Conservation (phyloP, 2,888 invertebrate species). For the Gibbula magus region DNA sequence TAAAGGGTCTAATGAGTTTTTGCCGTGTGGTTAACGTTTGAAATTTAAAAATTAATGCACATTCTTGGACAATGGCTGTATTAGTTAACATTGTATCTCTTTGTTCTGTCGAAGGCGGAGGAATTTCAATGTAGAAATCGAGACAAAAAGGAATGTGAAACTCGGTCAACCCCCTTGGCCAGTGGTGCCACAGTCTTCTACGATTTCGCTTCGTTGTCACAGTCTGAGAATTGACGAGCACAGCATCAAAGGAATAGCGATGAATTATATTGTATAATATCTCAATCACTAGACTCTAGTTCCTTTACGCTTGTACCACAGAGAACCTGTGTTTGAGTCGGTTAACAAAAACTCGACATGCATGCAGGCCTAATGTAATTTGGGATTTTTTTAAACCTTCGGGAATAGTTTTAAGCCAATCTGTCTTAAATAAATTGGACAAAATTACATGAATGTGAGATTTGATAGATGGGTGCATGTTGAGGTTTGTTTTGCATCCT, state of each 20-base stretch:
- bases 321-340: background rate
- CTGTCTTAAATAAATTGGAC: background rate
- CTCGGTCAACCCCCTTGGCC: too few relatives aligned
- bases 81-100: background rate
- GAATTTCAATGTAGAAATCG: too few relatives aligned
- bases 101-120: background rate
- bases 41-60: background rate
- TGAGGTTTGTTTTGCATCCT: background rate
- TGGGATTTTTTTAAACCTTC: background rate
- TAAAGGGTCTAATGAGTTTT: too few relatives aligned
- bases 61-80: background rate
- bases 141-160: too few relatives aligned
- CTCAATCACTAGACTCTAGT: too few relatives aligned
- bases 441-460: background rate
- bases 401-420: background rate
- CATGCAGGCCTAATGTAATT: background rate
- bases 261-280: background rate
- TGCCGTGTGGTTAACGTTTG: too few relatives aligned
- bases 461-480: constrained; percentile 2
- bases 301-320: too few relatives aligned
- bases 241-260: background rate
- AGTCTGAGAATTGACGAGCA: too few relatives aligned
- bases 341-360: background rate
- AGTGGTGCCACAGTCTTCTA: too few relatives aligned
- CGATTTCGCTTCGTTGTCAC: too few relatives aligned